phyloP scores from a whole-genome alignment of 2,113 vertebrate genomes.

The Bufo gargarizans region DNA sequence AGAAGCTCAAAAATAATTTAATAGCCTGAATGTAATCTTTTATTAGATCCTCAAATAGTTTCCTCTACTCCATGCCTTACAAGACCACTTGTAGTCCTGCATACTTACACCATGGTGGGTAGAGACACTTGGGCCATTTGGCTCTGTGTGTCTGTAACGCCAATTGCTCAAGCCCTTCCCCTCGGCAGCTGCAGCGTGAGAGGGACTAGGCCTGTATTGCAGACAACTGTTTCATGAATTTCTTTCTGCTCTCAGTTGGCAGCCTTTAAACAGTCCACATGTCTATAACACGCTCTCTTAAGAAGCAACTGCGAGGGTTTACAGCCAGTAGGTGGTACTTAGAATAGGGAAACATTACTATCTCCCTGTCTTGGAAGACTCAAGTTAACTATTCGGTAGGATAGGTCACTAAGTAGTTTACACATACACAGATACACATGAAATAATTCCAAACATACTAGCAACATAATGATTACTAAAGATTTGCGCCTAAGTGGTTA shows the following conservation, averaged over 20 bases:
- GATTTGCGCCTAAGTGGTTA: neutral
- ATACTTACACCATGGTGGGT: slow-evolving; percentile 18
- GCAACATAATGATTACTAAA: neutral
- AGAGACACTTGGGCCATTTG: slow-evolving; percentile 44
- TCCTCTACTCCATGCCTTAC: slow-evolving; percentile 10
- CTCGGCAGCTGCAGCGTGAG: slow-evolving; percentile 48
- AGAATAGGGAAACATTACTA: slow-evolving; percentile 4
- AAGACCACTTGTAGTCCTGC: slow-evolving; percentile 32
- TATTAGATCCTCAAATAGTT: slow-evolving; percentile 50
- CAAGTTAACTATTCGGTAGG: neutral
- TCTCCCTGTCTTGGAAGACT: neutral
- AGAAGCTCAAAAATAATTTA: slow-evolving; percentile 26
- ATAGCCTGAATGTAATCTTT: slow-evolving; percentile 41
- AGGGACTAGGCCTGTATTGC: slow-evolving; percentile 6
- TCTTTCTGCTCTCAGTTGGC: slow-evolving; percentile 47
- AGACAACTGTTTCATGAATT: slow-evolving; percentile 55
- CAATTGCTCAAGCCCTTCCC: slow-evolving; percentile 52
- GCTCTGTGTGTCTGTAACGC: slow-evolving; percentile 41
- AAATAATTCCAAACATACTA: neutral
- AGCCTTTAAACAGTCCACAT: slow-evolving; percentile 42
- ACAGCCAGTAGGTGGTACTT: slow-evolving; percentile 32
- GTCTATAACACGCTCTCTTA: slow-evolving; percentile 24
- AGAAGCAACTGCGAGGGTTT: slow-evolving; percentile 39
- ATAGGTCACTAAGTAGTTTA: neutral
- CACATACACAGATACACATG: neutral